Evolutionary conservation across 2,113 vertebrate species (phyloP), one percentile per base, ranked within the genome.

Genomic region (Cryptomyrus ogoouensis): DNA sequence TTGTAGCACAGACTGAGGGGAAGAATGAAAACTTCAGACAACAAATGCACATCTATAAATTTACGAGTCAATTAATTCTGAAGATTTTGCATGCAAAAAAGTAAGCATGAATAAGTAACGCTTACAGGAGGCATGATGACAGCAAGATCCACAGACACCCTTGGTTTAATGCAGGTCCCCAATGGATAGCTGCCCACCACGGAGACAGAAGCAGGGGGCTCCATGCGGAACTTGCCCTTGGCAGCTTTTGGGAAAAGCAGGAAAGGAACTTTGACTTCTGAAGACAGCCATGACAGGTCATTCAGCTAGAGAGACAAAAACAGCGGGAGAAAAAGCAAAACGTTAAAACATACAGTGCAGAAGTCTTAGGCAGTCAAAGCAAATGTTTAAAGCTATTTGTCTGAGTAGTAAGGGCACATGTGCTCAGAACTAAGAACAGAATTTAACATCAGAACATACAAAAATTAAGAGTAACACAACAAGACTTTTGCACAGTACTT

Each of bases 141-240:
- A 0, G 96, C 96, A 47, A 99, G 31, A 4, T 99, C 98, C 91
- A 99, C 97, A 0, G 96, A 95, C 88, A 99, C 89, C 74, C 96
- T 94, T 0, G 98, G 98, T 89, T 96, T 98, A 77, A 96, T 91
- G 83, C 97, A 98, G 27, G 97, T 99, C 62, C 97, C 98, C 91
- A 99, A 93, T 1, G 98, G 96, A 92, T 99, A 99, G 95, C 98
- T 99, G 85, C 98, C 98, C 24, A 99, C 97, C 90, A 99, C 92
- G 31, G 95, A 96, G 56, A 99, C 88, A 46, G 97, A 96, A 0
- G 95, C 66, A 0, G 98, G 98, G 1, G 97, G 96, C 17, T 96
- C 88, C 49, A 98, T 98, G 89, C 91, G 94, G 94, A 99, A 99
- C 89, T 91, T 96, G 24, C 98, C 98, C 92, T 98, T 99, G 83